Percentiles rank a stretch among this genome's conserved stretches.
phyloP scores from a whole-genome alignment of 2,888 invertebrate species.

The Lepidocyrtinus sp. region DNA sequence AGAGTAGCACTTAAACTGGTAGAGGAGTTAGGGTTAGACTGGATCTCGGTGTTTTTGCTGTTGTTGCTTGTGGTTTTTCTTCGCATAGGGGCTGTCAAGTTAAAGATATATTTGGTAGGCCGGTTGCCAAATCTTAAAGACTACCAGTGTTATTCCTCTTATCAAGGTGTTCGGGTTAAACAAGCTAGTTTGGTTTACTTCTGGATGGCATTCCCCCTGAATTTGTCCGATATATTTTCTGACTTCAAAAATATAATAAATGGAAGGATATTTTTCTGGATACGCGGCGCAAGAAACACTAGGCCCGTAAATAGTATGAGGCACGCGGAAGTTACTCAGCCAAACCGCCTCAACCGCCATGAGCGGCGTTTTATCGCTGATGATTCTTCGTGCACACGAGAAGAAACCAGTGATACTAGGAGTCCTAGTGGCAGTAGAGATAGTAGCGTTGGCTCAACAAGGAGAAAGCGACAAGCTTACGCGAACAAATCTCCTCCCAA shows the following conservation, averaged over 20 bases:
- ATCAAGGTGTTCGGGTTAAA: background rate
- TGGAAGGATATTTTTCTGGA: conserved; percentile 44
- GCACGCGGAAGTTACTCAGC: conserved; percentile 33
- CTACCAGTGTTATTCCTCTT: background rate
- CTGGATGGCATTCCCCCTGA: conserved; percentile 58
- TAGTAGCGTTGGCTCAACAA: background rate
- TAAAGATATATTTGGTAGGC: conserved; percentile 30
- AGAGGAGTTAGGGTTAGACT: conserved; percentile 34
- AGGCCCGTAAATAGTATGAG: conserved; percentile 51
- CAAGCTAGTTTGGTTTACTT: conserved; percentile 14
- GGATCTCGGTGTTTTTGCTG: conserved; percentile 17
- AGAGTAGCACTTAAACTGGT: conserved; percentile 30
- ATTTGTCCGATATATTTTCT: conserved; percentile 53
- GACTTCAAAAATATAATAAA: conserved; percentile 43
- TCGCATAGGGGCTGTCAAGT: conserved; percentile 39
- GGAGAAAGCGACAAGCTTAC: conserved; percentile 15
- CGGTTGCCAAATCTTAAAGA: conserved; percentile 16
- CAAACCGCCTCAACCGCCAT: conserved; percentile 14
- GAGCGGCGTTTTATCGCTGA: conserved; percentile 37
- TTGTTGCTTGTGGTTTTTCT: conserved; percentile 27
- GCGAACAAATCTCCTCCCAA: background rate
- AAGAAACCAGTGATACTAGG: background rate
- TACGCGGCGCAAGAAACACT: conserved; percentile 27
- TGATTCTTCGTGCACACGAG: background rate
- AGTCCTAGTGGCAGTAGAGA: background rate